Percentiles rank a stretch among this genome's conserved stretches.
Conservation (phyloP, 2,888 invertebrate genomes). For the Leptura quadrifasciata region DNA sequence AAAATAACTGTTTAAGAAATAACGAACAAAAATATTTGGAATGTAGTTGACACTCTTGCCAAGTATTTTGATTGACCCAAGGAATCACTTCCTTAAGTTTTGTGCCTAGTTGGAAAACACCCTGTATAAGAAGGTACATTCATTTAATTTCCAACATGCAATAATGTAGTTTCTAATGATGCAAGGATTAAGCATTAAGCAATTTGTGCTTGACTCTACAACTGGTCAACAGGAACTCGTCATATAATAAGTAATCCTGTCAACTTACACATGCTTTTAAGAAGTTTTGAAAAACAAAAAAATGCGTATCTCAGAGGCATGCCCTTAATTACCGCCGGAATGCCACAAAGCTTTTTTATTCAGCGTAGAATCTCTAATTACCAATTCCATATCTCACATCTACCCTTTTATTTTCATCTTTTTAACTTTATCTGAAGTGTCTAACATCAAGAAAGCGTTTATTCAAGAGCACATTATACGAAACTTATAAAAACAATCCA, state of each 20-base stretch:
- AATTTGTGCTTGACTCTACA: not conserved
- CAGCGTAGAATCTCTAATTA: constrained; percentile 34
- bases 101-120: too few relatives aligned
- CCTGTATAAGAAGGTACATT: too few relatives aligned
- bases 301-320: constrained; percentile 20
- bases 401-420: constrained; percentile 30
- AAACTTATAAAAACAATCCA: constrained; percentile 34
- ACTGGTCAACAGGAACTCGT: not conserved
- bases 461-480: constrained; percentile 28
- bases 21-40: too few relatives aligned
- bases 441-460: constrained; percentile 28
- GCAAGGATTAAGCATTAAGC: too few relatives aligned
- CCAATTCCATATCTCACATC: constrained; percentile 41
- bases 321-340: constrained; percentile 36
- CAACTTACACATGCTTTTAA: not conserved
- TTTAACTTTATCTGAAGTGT: constrained; percentile 37
- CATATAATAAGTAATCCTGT: not conserved
- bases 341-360: constrained; percentile 31
- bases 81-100: too few relatives aligned
- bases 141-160: too few relatives aligned
- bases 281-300: not conserved
- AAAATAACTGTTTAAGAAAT: too few relatives aligned
- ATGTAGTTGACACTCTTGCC: too few relatives aligned
- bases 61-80: too few relatives aligned
- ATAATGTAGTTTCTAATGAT: too few relatives aligned